phyloP scores from a whole-genome alignment of 2,888 invertebrate species.

The Hipparchia semele region DNA sequence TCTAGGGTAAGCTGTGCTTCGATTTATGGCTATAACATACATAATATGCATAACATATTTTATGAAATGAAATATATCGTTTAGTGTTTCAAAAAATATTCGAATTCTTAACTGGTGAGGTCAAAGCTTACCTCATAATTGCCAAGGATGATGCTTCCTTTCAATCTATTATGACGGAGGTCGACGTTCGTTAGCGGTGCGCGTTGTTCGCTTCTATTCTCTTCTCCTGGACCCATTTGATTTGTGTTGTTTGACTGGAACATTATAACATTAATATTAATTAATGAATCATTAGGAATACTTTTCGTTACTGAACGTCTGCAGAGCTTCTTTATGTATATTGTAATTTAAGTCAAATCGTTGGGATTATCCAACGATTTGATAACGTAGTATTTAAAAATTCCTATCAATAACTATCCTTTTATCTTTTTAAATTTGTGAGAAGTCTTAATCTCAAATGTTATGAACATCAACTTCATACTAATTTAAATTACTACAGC shows the following conservation, averaged over 20 bases:
- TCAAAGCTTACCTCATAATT: constrained; percentile 89
- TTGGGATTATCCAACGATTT: not conserved
- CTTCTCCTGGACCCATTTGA: constrained; percentile 69
- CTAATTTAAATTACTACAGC: too few relatives aligned
- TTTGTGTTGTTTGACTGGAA: constrained; percentile 56
- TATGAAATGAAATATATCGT: too few relatives aligned
- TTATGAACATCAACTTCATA: too few relatives aligned
- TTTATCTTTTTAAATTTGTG: too few relatives aligned
- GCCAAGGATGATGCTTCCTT: constrained; percentile 92
- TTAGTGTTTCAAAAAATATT: not conserved
- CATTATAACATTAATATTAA: not conserved
- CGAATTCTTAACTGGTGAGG: constrained; percentile 6
- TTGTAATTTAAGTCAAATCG: too few relatives aligned
- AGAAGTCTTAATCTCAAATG: too few relatives aligned
- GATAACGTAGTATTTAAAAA: too few relatives aligned
- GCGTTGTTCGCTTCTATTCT: constrained; percentile 65
- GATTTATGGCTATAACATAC: too few relatives aligned
- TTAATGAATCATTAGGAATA: not conserved
- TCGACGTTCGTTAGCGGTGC: constrained; percentile 88
- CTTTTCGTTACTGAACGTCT: not conserved
- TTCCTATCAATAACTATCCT: too few relatives aligned
- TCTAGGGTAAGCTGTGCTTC: too few relatives aligned
- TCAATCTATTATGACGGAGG: constrained; percentile 89
- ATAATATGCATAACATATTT: too few relatives aligned
- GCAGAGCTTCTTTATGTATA: not conserved